A percentile compares a stretch with the other conserved stretches of the same genome.
These are phyloP conservation scores for Platichthys stellatus DNA, from an alignment of 2,113 vertebrate genomes.

Conservation along the genomic window DNA sequence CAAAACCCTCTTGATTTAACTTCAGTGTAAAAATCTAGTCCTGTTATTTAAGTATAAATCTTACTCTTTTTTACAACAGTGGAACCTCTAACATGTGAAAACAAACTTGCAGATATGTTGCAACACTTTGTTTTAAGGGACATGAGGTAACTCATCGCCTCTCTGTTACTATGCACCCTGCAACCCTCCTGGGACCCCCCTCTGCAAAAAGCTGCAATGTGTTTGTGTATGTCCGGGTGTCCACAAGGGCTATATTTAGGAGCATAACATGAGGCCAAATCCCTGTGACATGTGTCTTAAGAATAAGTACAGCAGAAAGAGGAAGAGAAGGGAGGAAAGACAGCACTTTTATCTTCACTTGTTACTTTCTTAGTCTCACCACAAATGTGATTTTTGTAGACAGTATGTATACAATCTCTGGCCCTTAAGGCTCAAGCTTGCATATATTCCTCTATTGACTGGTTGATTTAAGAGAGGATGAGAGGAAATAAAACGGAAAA, in stretches of 20 bases:
- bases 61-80: too few species aligned
- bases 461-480: background rate
- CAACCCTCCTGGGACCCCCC: conserved; percentile 49
- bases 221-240: conserved; percentile 61
- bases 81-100: too few species aligned
- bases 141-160: conserved; percentile 56
- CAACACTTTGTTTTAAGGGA: background rate
- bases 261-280: conserved; percentile 48
- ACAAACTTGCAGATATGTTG: too few species aligned
- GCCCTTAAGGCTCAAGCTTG: background rate
- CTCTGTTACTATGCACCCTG: conserved; percentile 72
- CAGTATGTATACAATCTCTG: background rate
- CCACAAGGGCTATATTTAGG: conserved; percentile 78
- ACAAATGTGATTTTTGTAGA: background rate
- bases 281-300: conserved; percentile 58
- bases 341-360: background rate
- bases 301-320: conserved; percentile 50
- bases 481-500: background rate
- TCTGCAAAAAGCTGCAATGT: conserved; percentile 62
- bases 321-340: conserved; percentile 1
- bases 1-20: too few species aligned
- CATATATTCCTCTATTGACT: background rate
- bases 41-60: too few species aligned
- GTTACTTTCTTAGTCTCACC: background rate
- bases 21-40: too few species aligned